phyloP scores from a whole-genome alignment of 2,797 vertebrate species.

The Loris lydekkerianus region DNA sequence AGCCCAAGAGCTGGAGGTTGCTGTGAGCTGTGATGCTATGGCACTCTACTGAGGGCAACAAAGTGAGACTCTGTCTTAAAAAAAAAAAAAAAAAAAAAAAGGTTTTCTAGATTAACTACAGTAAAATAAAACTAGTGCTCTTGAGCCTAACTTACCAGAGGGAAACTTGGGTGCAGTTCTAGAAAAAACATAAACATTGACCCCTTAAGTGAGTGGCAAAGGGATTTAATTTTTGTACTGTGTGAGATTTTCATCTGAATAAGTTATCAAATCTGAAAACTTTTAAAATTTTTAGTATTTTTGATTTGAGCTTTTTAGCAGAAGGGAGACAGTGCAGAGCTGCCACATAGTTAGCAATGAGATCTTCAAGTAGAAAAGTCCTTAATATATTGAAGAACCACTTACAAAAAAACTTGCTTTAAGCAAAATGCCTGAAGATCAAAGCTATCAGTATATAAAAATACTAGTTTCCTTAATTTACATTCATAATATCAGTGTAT shows the following conservation, averaged over 20 bases:
- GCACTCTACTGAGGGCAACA: no score
- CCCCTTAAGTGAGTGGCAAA: neutral
- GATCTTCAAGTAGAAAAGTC: neutral
- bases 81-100: neutral
- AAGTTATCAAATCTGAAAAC: neutral
- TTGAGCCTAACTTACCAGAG: constrained; percentile 35
- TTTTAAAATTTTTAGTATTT: constrained; percentile 21
- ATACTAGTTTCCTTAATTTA: neutral
- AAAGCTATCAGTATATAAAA: constrained; percentile 31
- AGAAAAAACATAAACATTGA: constrained; percentile 16
- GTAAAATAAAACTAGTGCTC: constrained; percentile 35
- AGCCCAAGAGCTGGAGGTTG: no score
- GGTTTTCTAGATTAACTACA: constrained; percentile 24
- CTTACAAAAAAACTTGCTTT: constrained; percentile 17
- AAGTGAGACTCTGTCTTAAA: no score
- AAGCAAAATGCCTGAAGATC: constrained; percentile 34
- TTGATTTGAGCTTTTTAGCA: neutral
- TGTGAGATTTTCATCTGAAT: constrained; percentile 25
- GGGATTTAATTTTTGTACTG: constrained; percentile 51
- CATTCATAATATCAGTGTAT: neutral
- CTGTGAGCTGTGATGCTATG: no score
- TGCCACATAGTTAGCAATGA: neutral
- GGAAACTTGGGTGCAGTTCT: neutral
- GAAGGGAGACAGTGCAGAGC: neutral
- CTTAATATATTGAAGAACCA: neutral